Evolutionary conservation across 2,797 vertebrate species (phyloP), one percentile per base, ranked within the genome.

Genomic region (Eupleurogrammus muticus): DNA sequence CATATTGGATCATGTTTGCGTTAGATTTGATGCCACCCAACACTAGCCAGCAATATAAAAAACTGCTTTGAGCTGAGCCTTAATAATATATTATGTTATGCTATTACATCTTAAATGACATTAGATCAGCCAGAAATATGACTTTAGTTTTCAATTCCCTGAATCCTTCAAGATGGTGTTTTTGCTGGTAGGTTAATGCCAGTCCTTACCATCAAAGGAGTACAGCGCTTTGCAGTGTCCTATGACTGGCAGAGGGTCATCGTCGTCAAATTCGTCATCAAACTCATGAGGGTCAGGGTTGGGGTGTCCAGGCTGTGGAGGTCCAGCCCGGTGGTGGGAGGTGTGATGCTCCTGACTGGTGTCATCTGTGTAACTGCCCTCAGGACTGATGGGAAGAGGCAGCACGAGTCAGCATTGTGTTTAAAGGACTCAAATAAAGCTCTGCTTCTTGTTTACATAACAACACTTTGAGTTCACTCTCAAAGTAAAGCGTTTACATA

Each of bases 191-290:
- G 8, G 34, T 63, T 12, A 9, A 38, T 14, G 36, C 12, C 36
- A 38, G 36, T 42, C 24, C 48, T 72, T 93, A 99, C 98, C 98
- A 71, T 98, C 97, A 70, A 99, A 99, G 0, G 95, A 95, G 84
- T 99, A 99, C 69, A 99, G 94, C 16, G 98, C 97, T 90, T 99
- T 99, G 95, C 98, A 99, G 73, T 99, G 98, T 72, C 98, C 98
- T 55, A 99, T 95, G 79, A 97, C 96, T 0, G 98, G 98, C 68
- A 99, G 93, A 0, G 97, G 98, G 73, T 99, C 98, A 0, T 99
- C 98, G 7, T 99, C 97, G 50, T 99, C 98, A 72, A 99, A 99
- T 72, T 99, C 98, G 17, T 99, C 98, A 4, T 99, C 98, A 68
- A 98, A 98, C 81, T 99, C 97, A 7, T 96, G 95, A 5, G 94